These are phyloP conservation scores for Drosophila lutescens DNA, from an alignment of 2,888 invertebrate genomes.

Conservation along the genomic window DNA sequence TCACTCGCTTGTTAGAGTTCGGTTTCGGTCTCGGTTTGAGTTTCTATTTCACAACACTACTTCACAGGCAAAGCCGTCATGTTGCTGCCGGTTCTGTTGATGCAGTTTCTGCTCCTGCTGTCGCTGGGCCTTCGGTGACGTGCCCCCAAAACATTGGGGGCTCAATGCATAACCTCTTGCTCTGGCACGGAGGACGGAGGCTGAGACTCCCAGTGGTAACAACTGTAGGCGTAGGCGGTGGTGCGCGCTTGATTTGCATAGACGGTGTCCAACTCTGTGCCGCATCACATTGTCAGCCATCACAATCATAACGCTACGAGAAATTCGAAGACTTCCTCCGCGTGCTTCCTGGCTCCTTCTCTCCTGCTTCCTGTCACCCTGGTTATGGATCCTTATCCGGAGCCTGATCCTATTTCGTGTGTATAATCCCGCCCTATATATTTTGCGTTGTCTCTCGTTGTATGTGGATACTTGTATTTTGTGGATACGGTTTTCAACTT, in stretches of 20 bases:
- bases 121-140: conserved; percentile 50
- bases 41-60: conserved; percentile 73
- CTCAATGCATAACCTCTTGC: conserved; percentile 79
- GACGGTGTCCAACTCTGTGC: conserved; percentile 79
- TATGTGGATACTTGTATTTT: conserved; percentile 25
- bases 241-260: conserved; percentile 72
- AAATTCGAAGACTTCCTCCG: conserved; percentile 33
- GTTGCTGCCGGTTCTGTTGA: conserved; percentile 55
- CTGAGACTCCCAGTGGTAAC: conserved; percentile 53
- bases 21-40: conserved; percentile 44
- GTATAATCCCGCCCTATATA: background rate
- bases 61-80: conserved; percentile 56
- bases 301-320: conserved; percentile 83
- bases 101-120: conserved; percentile 49
- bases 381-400: conserved; percentile 20
- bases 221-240: conserved; percentile 55
- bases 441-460: conserved; percentile 53
- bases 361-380: conserved; percentile 33
- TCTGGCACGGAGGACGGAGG: conserved; percentile 69
- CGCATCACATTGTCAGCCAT: conserved; percentile 85
- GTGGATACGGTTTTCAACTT: conserved; percentile 28
- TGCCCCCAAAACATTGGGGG: conserved; percentile 85
- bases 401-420: background rate
- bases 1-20: conserved; percentile 44
- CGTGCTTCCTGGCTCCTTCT: conserved; percentile 17